These are phyloP conservation scores for Drosophila sp. DNA, from an alignment of 1,140 invertebrate genomes.

Conservation along the genomic window DNA sequence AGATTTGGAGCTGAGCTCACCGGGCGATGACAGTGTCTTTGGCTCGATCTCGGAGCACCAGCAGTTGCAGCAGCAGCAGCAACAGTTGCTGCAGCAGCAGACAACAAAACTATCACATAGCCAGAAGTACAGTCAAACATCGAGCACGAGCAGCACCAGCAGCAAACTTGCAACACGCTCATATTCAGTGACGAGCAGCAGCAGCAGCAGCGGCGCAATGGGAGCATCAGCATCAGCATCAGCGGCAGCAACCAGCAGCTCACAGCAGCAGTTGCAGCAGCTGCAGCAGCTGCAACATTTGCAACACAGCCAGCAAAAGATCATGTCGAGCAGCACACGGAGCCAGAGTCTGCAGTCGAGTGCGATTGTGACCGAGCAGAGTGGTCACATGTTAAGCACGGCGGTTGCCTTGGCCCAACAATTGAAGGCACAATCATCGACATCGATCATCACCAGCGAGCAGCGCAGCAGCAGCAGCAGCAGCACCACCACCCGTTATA, in stretches of 20 bases:
- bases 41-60: slow-evolving; percentile 33
- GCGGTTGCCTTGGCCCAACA: slow-evolving; percentile 66
- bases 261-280: slow-evolving; percentile 36
- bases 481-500: slow-evolving; percentile 58
- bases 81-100: slow-evolving; percentile 50
- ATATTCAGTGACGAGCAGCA: slow-evolving; percentile 71
- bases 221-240: slow-evolving; percentile 17
- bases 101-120: slow-evolving; percentile 10
- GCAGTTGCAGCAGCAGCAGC: slow-evolving; percentile 50
- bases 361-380: slow-evolving; percentile 68
- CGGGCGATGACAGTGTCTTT: slow-evolving; percentile 53
- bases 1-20: slow-evolving; percentile 65
- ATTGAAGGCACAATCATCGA: slow-evolving; percentile 80
- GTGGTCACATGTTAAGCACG: slow-evolving; percentile 40
- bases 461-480: slow-evolving; percentile 66
- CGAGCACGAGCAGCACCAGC: slow-evolving; percentile 43
- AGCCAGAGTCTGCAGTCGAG: slow-evolving; percentile 82
- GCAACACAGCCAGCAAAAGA: slow-evolving; percentile 61
- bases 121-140: slow-evolving; percentile 36
- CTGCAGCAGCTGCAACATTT: slow-evolving; percentile 21
- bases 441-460: slow-evolving; percentile 78
- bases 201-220: slow-evolving; percentile 25
- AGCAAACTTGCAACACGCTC: slow-evolving; percentile 75
- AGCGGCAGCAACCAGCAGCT: slow-evolving; percentile 23
- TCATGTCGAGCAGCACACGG: slow-evolving; percentile 74